These are phyloP conservation scores for Ommatoiulus sabulosus DNA, from an alignment of 2,888 invertebrate species.

Conservation along the genomic window DNA sequence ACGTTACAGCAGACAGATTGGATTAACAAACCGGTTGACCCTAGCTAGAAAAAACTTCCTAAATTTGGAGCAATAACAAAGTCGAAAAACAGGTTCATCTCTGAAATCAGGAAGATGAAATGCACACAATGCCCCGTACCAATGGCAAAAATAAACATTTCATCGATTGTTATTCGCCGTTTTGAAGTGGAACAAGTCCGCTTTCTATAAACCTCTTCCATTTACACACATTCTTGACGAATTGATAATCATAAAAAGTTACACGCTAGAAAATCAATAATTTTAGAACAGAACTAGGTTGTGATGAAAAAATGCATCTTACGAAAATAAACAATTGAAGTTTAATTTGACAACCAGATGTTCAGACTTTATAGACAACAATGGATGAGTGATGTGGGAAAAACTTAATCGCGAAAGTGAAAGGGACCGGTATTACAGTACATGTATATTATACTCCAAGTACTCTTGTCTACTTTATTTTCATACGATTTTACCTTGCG, in stretches of 20 bases:
- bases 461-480: too few species aligned
- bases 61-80: neutral
- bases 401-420: neutral
- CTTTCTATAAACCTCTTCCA: neutral
- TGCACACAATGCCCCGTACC: neutral
- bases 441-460: too few species aligned
- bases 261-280: slow-evolving; percentile 1
- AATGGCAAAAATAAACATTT: neutral
- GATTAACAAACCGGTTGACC: neutral
- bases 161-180: slow-evolving; percentile 4
- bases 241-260: neutral
- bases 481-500: too few species aligned
- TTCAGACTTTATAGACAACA: neutral
- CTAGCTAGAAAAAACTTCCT: neutral
- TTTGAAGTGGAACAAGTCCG: neutral
- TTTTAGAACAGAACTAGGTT: neutral
- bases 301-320: neutral
- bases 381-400: neutral
- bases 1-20: neutral
- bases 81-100: slow-evolving; percentile 20
- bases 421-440: neutral
- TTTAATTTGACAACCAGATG: slow-evolving; percentile 11
- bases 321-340: neutral
- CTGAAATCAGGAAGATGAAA: slow-evolving; percentile 31
- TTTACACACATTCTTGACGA: neutral